Conservation (phyloP, 2,888 invertebrate genomes). For the Eristalis arbustorum region DNA sequence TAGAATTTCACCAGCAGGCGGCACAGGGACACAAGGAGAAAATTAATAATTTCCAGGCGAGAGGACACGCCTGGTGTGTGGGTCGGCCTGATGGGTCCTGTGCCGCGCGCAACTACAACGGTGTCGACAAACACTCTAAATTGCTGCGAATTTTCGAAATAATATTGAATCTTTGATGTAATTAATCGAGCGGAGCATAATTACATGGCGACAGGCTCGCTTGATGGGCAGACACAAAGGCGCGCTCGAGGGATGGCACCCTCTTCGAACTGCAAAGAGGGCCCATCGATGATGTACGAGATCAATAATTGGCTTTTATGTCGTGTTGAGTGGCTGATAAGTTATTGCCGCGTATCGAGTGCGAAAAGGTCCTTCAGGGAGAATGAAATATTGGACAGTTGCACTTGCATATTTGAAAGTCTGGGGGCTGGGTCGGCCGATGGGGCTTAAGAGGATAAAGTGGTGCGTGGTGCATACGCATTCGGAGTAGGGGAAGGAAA, state of each 20-base stretch:
- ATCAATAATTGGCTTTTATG: constrained; percentile 47
- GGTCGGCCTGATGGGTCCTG: not conserved
- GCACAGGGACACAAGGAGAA: constrained; percentile 15
- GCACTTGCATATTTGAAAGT: not conserved
- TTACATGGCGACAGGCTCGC: constrained; percentile 64
- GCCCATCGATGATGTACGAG: not conserved
- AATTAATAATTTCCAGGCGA: constrained; percentile 62
- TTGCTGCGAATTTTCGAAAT: constrained; percentile 34
- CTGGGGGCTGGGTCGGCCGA: not conserved
- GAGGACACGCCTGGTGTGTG: constrained; percentile 1
- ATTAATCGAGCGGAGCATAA: constrained; percentile 71
- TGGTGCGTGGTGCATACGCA: not conserved
- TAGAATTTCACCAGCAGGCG: constrained; percentile 39
- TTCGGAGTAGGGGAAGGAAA: too few species aligned
- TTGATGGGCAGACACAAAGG: constrained; percentile 47
- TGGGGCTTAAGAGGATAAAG: not conserved
- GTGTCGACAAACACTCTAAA: constrained; percentile 27
- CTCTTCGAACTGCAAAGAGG: too few species aligned
- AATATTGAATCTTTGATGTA: constrained; percentile 59
- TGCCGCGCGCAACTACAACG: not conserved
- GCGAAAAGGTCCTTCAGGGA: constrained; percentile 18
- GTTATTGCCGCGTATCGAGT: constrained; percentile 18
- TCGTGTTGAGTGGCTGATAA: constrained; percentile 42
- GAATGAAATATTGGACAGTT: constrained; percentile 39
- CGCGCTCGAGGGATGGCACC: too few species aligned